Percentiles rank a stretch among this genome's conserved stretches.
Conservation (phyloP, 1,140 invertebrate species). For the Yoshiicerus persimilis region DNA sequence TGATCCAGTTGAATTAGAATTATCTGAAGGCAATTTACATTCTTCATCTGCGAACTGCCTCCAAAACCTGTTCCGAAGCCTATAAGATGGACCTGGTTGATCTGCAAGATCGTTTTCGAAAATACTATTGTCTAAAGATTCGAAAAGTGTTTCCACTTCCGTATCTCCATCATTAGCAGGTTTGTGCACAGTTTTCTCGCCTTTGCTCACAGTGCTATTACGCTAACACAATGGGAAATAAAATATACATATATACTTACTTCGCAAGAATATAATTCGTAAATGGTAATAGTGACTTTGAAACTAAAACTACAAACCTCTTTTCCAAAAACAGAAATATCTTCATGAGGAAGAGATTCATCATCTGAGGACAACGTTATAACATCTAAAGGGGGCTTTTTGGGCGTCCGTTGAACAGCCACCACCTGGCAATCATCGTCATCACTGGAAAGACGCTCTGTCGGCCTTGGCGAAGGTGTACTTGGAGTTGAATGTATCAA, state of each 20-base stretch:
- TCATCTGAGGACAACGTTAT: background rate
- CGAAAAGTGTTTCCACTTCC: no score
- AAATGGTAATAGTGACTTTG: no score
- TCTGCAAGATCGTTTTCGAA: background rate
- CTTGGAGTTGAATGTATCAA: background rate
- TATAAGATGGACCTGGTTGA: background rate
- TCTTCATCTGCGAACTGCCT: background rate
- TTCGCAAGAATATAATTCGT: no score
- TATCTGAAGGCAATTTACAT: background rate
- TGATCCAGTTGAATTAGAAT: background rate
- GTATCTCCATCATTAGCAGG: no score
- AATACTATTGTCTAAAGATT: no score
- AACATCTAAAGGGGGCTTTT: background rate
- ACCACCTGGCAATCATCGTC: background rate
- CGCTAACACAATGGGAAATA: no score
- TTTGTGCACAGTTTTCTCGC: no score
- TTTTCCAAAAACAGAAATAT: background rate
- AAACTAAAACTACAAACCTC: background rate
- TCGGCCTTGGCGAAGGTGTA: background rate
- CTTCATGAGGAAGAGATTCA: background rate
- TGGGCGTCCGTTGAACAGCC: background rate
- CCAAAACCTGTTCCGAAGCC: background rate
- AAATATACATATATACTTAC: no score
- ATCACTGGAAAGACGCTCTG: background rate
- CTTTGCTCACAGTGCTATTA: no score